phyloP scores from a whole-genome alignment of 1,140 invertebrate genomes.

The Rhynchophorus ferrugineus region DNA sequence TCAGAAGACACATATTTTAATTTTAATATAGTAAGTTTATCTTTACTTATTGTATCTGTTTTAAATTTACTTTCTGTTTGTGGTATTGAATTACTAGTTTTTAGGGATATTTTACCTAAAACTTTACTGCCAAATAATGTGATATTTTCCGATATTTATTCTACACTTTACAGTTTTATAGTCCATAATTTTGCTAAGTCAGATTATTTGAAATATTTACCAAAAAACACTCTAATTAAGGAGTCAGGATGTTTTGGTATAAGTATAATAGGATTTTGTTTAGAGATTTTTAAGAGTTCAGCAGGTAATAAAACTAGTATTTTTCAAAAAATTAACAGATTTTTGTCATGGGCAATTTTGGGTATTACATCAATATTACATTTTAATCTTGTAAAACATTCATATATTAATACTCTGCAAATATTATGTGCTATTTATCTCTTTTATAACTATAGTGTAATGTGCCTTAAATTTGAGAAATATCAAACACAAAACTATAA shows the following conservation, averaged over 20 bases:
- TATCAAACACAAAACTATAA: neutral
- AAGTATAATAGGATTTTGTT: slow-evolving; percentile 15
- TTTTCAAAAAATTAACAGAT: slow-evolving; percentile 17
- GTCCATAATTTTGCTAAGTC: neutral
- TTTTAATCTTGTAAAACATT: slow-evolving; percentile 8
- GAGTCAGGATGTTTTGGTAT: slow-evolving; percentile 5
- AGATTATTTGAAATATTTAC: slow-evolving; percentile 11
- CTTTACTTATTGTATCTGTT: slow-evolving; percentile 8
- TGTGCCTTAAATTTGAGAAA: neutral
- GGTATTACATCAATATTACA: slow-evolving; percentile 12
- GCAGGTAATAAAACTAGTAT: slow-evolving; percentile 2
- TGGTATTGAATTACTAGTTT: slow-evolving; percentile 5
- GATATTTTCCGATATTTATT: slow-evolving; percentile 13
- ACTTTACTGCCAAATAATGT: slow-evolving; percentile 9
- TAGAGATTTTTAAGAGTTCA: slow-evolving; percentile 11
- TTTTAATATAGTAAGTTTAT: slow-evolving; percentile 8
- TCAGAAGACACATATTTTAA: slow-evolving; percentile 10
- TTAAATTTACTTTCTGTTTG: slow-evolving; percentile 16
- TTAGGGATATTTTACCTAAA: slow-evolving; percentile 5
- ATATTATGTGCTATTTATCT: slow-evolving; percentile 12
- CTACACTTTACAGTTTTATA: slow-evolving; percentile 2
- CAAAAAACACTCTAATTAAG: slow-evolving; percentile 13
- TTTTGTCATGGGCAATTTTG: slow-evolving; percentile 23
- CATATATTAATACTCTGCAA: slow-evolving; percentile 19
- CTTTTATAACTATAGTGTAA: slow-evolving; percentile 6